Conservation (phyloP, 2,113 vertebrate genomes). For the Balaenoptera acutorostrata region DNA sequence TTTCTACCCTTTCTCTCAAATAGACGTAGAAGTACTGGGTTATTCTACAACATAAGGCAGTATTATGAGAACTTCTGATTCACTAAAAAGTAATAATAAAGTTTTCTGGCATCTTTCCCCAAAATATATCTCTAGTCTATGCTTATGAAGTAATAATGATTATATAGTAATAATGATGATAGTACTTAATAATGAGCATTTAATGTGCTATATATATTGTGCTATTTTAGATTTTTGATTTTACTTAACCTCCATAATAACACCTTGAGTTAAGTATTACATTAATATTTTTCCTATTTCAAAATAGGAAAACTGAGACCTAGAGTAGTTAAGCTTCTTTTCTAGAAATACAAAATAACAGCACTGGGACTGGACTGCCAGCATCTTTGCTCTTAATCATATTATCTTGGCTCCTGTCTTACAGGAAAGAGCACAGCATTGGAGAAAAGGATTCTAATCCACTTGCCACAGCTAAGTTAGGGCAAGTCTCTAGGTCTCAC, state of each 20-base stretch:
- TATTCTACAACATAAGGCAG: background rate
- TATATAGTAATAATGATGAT: background rate
- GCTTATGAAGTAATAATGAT: background rate
- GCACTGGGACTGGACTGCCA: background rate
- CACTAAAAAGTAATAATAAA: background rate
- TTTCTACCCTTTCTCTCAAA: background rate
- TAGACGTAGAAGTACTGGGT: background rate
- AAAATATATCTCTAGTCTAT: background rate
- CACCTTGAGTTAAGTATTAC: background rate
- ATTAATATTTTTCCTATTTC: background rate
- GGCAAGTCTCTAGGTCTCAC: background rate
- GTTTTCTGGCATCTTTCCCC: background rate
- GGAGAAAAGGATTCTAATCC: background rate
- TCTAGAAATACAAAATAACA: background rate
- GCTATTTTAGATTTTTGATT: background rate
- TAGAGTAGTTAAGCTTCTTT: background rate
- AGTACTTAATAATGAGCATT: background rate
- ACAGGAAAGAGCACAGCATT: background rate
- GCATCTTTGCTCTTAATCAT: background rate
- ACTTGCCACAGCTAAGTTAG: background rate
- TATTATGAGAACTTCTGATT: background rate
- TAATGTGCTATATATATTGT: background rate
- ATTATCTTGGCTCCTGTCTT: background rate
- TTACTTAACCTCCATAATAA: background rate
- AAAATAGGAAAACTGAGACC: slow-evolving; percentile 3